Base-by-base conservation (phyloP, 2,888 invertebrate genomes). In the Aleiodes alternator region DNA sequence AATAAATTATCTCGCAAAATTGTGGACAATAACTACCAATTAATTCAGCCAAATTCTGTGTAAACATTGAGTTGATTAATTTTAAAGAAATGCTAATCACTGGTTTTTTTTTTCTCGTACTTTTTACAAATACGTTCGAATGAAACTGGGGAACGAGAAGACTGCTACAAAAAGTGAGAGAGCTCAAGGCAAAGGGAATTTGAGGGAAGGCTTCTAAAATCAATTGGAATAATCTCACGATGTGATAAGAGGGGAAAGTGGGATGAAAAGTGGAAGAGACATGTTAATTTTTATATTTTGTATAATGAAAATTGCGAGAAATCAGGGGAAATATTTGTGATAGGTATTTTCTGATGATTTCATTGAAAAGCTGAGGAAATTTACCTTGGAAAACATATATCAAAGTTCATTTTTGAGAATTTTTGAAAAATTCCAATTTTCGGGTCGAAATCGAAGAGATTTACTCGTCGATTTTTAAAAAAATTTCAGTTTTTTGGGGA, bases 131-230 rank as follows among this genome's bases (percentile, higher is more conserved):
- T 16, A 61, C 8, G 16, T 38, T 61, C 59, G 23, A 61, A 34
- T 34, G 34, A 61, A 4, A 61, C 34, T 4, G 59, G 14, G 59
- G 4, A 29, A 23, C 23, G 9, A 31, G 71, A 71, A 68, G 61
- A 59, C 51, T 55, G 34, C 31, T 43, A 12, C 16, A 3, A 23
- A 23, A 61, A 59, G 66, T 43, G 69, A 38, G 12, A n/a, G 31
- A 56, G 14, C 34, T 16, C 66, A 43, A 64, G 75, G 66, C 48
- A 66, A 75, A 73, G 68, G 9, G 34, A 64, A 48, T 64, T 74
- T 31, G 51, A 55, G 53, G 43, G 70, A 71, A 70, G 86, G 86
- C 79, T 87, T 87, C 87, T 80, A 82, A 84, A 87, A 87, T 87
- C 87, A 79, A 87, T 87, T 80, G 77, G 71, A 3, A 43, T 74